Conservation (phyloP, 2,113 vertebrate species). For the Cryptoleucopteryx plumbea region DNA sequence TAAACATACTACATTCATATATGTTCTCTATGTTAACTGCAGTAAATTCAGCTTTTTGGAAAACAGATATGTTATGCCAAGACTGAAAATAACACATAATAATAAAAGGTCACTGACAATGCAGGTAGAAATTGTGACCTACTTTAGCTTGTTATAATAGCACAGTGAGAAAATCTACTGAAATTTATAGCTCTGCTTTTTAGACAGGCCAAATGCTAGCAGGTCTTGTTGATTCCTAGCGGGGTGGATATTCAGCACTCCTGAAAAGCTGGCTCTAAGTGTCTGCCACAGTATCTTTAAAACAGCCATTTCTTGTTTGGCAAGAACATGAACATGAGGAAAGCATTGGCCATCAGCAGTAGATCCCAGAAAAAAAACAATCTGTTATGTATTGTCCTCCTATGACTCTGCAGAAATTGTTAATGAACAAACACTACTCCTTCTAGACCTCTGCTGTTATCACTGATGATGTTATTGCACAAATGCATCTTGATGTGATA, state of each 20-base stretch:
- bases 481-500: slow-evolving; percentile 6
- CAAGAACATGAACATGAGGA: neutral
- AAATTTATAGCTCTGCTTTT: neutral
- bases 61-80: neutral
- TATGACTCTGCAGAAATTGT: neutral
- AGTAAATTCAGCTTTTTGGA: neutral
- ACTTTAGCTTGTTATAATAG: neutral
- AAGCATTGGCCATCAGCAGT: neutral
- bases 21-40: neutral
- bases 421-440: neutral
- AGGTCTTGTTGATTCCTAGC: neutral
- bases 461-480: neutral
- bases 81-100: neutral
- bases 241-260: neutral
- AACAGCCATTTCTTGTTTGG: neutral
- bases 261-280: neutral
- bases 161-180: neutral
- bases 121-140: neutral
- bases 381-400: neutral
- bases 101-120: neutral
- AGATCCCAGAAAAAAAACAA: neutral
- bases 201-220: neutral
- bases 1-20: neutral
- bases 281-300: neutral
- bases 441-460: neutral